Conservation (phyloP, 2,888 invertebrate genomes). For the Spialia ferax region DNA sequence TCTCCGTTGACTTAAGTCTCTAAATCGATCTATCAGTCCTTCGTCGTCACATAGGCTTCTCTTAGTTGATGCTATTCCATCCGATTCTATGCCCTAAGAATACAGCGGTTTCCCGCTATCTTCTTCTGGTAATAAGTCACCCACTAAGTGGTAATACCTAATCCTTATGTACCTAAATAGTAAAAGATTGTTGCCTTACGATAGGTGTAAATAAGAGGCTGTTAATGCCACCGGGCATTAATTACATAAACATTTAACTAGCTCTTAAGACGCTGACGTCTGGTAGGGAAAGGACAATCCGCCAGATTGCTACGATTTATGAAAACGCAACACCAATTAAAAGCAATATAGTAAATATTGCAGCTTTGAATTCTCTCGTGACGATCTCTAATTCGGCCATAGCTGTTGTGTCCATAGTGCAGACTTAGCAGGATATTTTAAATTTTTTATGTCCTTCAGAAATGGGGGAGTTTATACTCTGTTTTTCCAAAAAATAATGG, state of each 20-base stretch:
- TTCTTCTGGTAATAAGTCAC: too few relatives aligned
- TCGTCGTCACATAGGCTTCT: too few relatives aligned
- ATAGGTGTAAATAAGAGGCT: background rate
- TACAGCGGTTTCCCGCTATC: too few relatives aligned
- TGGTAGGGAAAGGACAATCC: background rate
- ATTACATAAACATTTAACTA: background rate
- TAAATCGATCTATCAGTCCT: too few relatives aligned
- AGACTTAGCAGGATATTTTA: background rate
- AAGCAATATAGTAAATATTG: background rate
- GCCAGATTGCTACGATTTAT: constrained; percentile 2
- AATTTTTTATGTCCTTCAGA: background rate
- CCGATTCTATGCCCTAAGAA: too few relatives aligned
- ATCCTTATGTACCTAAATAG: too few relatives aligned
- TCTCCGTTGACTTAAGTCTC: too few relatives aligned
- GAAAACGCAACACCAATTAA: background rate
- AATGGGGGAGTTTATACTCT: too few relatives aligned
- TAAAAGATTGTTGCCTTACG: background rate
- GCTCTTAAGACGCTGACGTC: background rate
- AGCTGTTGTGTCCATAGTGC: background rate
- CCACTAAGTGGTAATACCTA: too few relatives aligned
- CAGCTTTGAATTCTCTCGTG: background rate
- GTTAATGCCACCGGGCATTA: background rate
- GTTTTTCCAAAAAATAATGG: too few relatives aligned
- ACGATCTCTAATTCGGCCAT: constrained; percentile 3
- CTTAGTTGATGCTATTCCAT: too few relatives aligned